Evolutionary conservation across 2,888 invertebrate genomes (phyloP).

Genomic region (Apodemia duryi): DNA sequence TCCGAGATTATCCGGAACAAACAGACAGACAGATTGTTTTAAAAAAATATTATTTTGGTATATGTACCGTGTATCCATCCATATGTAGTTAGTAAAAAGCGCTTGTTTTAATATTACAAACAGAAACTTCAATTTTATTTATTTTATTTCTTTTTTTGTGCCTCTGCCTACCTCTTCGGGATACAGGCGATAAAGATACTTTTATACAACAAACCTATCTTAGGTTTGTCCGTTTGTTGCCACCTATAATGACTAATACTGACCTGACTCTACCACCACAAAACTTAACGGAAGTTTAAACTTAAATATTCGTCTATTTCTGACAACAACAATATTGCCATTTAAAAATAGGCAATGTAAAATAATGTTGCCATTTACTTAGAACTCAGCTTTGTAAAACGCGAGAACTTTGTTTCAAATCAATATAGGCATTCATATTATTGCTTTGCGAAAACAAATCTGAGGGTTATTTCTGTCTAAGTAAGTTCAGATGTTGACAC

Average conservation of each 20-base stretch:
- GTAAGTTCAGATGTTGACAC: conserved; percentile 67
- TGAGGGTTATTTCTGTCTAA: conserved; percentile 65
- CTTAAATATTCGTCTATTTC: conserved; percentile 5
- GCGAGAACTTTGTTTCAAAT: conserved; percentile 13
- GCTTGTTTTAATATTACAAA: no score
- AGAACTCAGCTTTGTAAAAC: neutral
- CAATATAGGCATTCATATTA: conserved; percentile 31
- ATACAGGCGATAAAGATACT: no score
- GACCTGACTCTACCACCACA: neutral
- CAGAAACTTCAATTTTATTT: no score
- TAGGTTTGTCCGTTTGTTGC: no score
- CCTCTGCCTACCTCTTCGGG: no score
- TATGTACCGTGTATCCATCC: no score
- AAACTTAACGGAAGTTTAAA: conserved; percentile 3
- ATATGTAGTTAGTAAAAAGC: no score
- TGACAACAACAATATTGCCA: neutral
- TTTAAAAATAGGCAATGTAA: conserved; percentile 13
- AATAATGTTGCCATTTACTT: conserved; percentile 8
- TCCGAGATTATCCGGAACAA: no score
- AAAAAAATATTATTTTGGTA: no score
- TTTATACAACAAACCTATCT: no score
- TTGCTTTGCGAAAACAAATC: conserved; percentile 64
- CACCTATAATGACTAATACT: neutral
- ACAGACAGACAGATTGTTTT: no score
- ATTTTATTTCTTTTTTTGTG: no score